Conservation (phyloP, 2,888 invertebrate genomes). For the Galeopsomyia nigrocyanea region DNA sequence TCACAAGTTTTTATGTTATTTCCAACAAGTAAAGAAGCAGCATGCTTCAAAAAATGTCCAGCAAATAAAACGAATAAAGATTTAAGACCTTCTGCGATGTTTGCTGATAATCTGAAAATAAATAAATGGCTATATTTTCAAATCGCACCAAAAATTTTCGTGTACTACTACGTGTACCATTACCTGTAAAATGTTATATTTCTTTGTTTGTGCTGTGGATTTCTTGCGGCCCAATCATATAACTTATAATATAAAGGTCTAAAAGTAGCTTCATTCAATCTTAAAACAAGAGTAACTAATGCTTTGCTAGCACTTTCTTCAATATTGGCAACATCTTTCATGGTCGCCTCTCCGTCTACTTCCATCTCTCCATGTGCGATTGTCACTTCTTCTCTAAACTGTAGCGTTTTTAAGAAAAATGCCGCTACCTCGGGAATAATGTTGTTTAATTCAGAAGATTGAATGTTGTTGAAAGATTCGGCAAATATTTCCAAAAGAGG, state of each 20-base stretch:
- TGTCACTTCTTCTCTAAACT: constrained; percentile 74
- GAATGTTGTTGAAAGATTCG: constrained; percentile 78
- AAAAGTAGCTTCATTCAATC: constrained; percentile 90
- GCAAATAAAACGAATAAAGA: constrained; percentile 93
- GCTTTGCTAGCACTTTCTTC: constrained; percentile 84
- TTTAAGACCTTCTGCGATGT: constrained; percentile 85
- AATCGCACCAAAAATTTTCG: constrained; percentile 26
- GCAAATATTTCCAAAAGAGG: constrained; percentile 83
- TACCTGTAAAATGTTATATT: constrained; percentile 87
- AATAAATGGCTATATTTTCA: not conserved
- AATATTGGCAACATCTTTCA: constrained; percentile 72
- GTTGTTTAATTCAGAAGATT: constrained; percentile 75
- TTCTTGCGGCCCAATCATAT: constrained; percentile 87
- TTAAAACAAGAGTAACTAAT: constrained; percentile 84
- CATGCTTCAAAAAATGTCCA: constrained; percentile 85
- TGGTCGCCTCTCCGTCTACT: constrained; percentile 62
- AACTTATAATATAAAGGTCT: constrained; percentile 89
- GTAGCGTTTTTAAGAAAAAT: constrained; percentile 82
- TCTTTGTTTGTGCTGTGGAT: constrained; percentile 75
- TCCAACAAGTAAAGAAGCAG: constrained; percentile 78
- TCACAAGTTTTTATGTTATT: constrained; percentile 76
- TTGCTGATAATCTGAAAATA: constrained; percentile 76
- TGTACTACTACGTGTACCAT: not conserved
- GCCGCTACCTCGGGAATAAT: constrained; percentile 78
- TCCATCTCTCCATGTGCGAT: constrained; percentile 53